A percentile compares a stretch with the other conserved stretches of the same genome.
Evolutionary conservation across 2,797 vertebrate species (phyloP).

Genomic region (Aulostomus chinensis): DNA sequence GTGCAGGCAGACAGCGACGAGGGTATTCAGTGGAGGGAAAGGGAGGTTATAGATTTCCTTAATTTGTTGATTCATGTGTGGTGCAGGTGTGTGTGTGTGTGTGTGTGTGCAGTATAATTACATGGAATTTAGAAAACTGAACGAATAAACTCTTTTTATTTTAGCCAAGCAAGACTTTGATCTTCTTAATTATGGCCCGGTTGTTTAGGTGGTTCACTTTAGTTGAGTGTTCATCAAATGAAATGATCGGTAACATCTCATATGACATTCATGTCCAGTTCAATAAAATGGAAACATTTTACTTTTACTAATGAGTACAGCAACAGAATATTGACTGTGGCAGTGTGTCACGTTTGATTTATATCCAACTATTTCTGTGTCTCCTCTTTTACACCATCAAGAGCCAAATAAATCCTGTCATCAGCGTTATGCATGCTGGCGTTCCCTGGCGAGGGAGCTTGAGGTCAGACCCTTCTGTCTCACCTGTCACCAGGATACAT

Average conservation of each 20-base stretch:
- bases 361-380: slow-evolving; percentile 4
- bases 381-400: slow-evolving; percentile 10
- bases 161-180: too few species aligned
- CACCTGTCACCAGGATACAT: slow-evolving; percentile 33
- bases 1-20: too few species aligned
- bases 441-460: slow-evolving; percentile 14
- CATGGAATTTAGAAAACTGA: too few species aligned
- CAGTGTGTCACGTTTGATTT: slow-evolving; percentile 18
- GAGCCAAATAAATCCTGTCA: slow-evolving; percentile 36
- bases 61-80: too few species aligned
- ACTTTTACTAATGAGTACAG: slow-evolving; percentile 3
- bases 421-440: slow-evolving; percentile 12
- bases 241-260: not conserved
- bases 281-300: not conserved
- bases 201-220: too few species aligned
- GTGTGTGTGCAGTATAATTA: too few species aligned
- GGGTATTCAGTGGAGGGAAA: too few species aligned
- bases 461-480: slow-evolving; percentile 33
- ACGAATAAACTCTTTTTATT: too few species aligned
- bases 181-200: too few species aligned
- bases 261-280: not conserved
- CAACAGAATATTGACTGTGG: slow-evolving; percentile 16
- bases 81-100: too few species aligned
- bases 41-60: too few species aligned
- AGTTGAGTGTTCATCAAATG: too few species aligned